Base-by-base conservation (phyloP, 2,113 vertebrate species). In the Plotosus lineatus region DNA sequence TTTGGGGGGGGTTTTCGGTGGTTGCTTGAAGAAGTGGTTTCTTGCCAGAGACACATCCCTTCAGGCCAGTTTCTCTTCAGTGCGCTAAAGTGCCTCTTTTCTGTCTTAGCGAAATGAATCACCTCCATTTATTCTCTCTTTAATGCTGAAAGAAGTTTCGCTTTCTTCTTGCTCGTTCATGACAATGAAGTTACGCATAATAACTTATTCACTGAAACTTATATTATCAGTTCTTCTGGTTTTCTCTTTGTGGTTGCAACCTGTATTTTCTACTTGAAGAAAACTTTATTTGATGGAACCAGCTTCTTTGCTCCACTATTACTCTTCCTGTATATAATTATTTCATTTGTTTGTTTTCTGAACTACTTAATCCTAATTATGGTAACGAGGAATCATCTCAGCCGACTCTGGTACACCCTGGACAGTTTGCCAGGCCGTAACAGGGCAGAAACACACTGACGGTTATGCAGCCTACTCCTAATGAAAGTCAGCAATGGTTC, bases 1-100 rank as follows among this genome's bases (percentile, higher is more conserved):
- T 71, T 63, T 40, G n/a, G n/a, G n/a, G n/a, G n/a, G n/a, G 17
- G 48, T 50, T 72, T 42, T 71, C 48, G 42, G 46, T 72, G 44
- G 28, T 72, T 72, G 28, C 68, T 72, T 72, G 28, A 72, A 72
- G 28, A 72, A 50, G 28, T 50, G 46, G 46, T 50, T 50, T 72
- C 44, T 72, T 72, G 17, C 44, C 28, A 50, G 46, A 48, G 42
- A 72, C 44, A 50, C 69, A 33, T 50, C 42, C 69, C 69, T 21
- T 72, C 31, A 33, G 69, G 17, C 69, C 44, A 50, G 65, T 69
- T 69, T 69, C 65, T 15, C 65, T 69, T 28, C 38, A 28, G 14
- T 48, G 26, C 28, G 15, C 28, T 72, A 26, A 72, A 50, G 69
- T 50, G 69, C 44, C 28, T 33, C 44, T 72, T 71, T 71, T 71